phyloP scores from a whole-genome alignment of 2,113 vertebrate genomes.

The Saccopteryx leptura region DNA sequence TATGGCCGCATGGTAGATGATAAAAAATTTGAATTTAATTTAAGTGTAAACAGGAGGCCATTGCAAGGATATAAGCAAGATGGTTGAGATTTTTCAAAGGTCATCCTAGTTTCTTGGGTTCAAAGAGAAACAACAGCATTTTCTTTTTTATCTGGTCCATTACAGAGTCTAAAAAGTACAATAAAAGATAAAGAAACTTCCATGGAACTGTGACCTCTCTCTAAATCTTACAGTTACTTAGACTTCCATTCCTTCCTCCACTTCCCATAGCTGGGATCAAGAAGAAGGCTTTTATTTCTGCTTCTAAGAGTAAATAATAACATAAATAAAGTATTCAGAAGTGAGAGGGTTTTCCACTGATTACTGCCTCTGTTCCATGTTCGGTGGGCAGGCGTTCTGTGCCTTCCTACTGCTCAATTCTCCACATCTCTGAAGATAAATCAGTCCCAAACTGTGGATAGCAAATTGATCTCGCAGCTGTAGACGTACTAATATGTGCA shows the following conservation, averaged over 20 bases:
- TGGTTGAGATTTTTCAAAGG: not conserved
- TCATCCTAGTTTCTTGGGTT: not conserved
- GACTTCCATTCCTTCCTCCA: not conserved
- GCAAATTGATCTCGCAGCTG: not conserved
- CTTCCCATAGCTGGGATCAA: not conserved
- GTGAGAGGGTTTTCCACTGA: not conserved
- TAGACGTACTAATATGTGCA: not conserved
- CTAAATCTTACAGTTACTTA: not conserved
- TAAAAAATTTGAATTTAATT: not conserved
- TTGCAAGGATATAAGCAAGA: not conserved
- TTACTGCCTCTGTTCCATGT: not conserved
- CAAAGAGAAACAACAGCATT: not conserved
- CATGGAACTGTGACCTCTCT: not conserved
- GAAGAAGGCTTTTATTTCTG: not conserved
- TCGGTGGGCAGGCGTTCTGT: not conserved
- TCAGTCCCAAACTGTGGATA: rapidly evolving
- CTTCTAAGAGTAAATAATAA: not conserved
- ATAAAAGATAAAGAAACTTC: not conserved
- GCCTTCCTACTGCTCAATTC: not conserved
- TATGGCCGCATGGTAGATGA: not conserved
- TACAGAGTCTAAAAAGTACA: not conserved
- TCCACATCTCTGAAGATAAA: not conserved
- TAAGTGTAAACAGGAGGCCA: not conserved
- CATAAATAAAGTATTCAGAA: not conserved
- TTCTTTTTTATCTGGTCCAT: not conserved